A percentile compares a stretch with the other conserved stretches of the same genome.
These are phyloP conservation scores for Thamnophis sirtalis DNA, from an alignment of 2,113 vertebrate genomes.

Conservation along the genomic window DNA sequence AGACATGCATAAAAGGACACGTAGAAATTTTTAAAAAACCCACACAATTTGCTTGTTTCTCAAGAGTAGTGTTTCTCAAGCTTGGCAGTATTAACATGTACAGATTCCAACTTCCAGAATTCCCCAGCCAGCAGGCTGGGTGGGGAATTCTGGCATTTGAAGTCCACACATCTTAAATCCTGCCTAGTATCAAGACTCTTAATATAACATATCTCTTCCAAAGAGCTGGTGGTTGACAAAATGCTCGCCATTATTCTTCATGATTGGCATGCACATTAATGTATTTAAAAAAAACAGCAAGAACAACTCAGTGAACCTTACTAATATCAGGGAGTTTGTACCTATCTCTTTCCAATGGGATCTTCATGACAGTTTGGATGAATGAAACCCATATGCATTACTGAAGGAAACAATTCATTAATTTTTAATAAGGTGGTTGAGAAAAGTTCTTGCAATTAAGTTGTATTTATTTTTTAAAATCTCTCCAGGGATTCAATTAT, in stretches of 20 bases:
- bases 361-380: neutral
- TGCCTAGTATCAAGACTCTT: neutral
- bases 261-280: neutral
- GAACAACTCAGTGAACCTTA: neutral
- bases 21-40: neutral
- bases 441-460: conserved; percentile 12
- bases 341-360: neutral
- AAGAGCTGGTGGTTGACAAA: neutral
- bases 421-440: conserved; percentile 22
- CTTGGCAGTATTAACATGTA: neutral
- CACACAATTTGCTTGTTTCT: no score
- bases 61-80: neutral
- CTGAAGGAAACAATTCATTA: conserved; percentile 3
- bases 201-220: neutral
- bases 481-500: neutral
- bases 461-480: conserved; percentile 8
- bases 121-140: neutral
- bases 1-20: neutral
- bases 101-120: neutral
- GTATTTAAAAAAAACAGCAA: no score
- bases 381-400: neutral
- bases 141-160: neutral
- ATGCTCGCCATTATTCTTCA: neutral
- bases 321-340: neutral
- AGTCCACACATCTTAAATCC: neutral